Evolutionary conservation across 2,888 invertebrate genomes (phyloP).

Genomic region (Acrocera orbiculus): DNA sequence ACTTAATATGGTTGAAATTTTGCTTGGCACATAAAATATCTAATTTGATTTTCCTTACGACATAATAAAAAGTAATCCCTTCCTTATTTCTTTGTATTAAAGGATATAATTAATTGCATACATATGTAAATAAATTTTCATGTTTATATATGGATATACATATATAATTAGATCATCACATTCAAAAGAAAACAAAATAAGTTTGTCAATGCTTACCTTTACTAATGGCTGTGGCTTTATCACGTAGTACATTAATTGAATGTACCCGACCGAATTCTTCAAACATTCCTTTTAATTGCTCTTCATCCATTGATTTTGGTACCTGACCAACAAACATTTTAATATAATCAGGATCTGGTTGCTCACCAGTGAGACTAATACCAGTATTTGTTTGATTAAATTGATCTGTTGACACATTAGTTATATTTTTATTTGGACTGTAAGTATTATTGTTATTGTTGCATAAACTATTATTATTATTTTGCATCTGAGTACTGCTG

Average conservation of each 20-base stretch:
- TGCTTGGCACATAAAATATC: no score
- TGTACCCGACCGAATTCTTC: slow-evolving; percentile 93
- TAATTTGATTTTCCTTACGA: no score
- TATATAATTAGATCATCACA: background rate
- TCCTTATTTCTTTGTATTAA: background rate
- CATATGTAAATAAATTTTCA: background rate
- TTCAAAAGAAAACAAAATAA: background rate
- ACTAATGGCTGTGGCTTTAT: slow-evolving; percentile 89
- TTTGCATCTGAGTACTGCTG: background rate
- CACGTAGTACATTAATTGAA: slow-evolving; percentile 93
- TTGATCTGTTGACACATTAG: background rate
- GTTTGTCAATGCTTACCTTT: slow-evolving; percentile 57
- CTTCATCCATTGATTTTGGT: slow-evolving; percentile 92
- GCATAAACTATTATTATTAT: slow-evolving; percentile 1
- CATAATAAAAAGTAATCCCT: no score
- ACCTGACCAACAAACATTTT: slow-evolving; percentile 99
- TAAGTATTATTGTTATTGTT: slow-evolving; percentile 1
- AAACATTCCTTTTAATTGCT: slow-evolving; percentile 82
- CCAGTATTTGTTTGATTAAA: background rate
- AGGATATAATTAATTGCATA: background rate
- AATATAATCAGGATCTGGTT: slow-evolving; percentile 94
- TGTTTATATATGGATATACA: background rate
- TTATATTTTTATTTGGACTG: background rate
- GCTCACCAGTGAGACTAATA: slow-evolving; percentile 35
- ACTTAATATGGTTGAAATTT: no score